Evolutionary conservation across 1,140 invertebrate genomes (phyloP).

Genomic region (Listronotus oregonensis): DNA sequence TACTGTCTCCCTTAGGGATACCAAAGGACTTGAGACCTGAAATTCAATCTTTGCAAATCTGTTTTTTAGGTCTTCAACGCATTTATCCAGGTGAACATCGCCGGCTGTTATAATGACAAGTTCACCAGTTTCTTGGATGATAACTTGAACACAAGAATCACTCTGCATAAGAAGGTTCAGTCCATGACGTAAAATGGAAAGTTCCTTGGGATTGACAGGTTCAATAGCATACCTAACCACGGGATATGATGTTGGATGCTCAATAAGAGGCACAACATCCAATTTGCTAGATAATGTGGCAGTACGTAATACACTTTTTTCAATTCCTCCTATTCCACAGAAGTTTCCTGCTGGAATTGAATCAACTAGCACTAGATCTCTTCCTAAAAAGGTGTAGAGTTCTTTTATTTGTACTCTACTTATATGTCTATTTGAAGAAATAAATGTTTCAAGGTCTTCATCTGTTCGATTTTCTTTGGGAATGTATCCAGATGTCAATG

Average conservation of each 20-base stretch:
- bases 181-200: conserved; percentile 80
- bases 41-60: conserved; percentile 89
- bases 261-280: conserved; percentile 87
- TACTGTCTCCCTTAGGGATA: conserved; percentile 92
- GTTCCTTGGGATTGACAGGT: conserved; percentile 79
- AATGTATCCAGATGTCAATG: conserved; percentile 79
- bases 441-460: conserved; percentile 50
- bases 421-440: conserved; percentile 55
- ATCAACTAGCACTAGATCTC: conserved; percentile 83
- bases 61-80: conserved; percentile 81
- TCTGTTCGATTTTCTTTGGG: conserved; percentile 38
- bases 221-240: conserved; percentile 96
- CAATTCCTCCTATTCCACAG: conserved; percentile 83
- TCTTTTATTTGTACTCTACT: conserved; percentile 67
- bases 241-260: conserved; percentile 77
- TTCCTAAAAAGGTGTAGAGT: conserved; percentile 92
- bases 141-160: conserved; percentile 90
- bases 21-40: conserved; percentile 92
- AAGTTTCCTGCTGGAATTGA: conserved; percentile 89
- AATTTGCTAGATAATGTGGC: conserved; percentile 86
- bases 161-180: conserved; percentile 87
- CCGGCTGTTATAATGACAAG: conserved; percentile 95
- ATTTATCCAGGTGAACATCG: conserved; percentile 96
- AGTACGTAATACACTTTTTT: conserved; percentile 84
- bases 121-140: conserved; percentile 93